A percentile compares a stretch with the other conserved stretches of the same genome.
Evolutionary conservation across 2,797 vertebrate genomes (phyloP).

Genomic region (Manis crassicaudata): DNA sequence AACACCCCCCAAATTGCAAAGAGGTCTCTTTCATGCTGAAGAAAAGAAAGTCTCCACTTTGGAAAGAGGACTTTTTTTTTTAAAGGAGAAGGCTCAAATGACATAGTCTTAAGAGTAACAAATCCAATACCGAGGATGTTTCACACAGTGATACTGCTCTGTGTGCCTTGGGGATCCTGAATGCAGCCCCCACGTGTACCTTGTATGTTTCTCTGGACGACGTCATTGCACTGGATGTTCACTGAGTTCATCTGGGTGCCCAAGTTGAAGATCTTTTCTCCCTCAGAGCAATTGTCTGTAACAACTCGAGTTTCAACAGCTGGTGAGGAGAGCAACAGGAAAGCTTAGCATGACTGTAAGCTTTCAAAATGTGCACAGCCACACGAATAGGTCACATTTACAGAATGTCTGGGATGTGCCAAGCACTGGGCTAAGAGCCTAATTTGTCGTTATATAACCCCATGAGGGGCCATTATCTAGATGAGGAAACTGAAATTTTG

Average conservation of each 20-base stretch:
- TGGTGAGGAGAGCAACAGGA: not conserved
- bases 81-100: not conserved
- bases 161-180: not conserved
- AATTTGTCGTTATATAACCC: not conserved
- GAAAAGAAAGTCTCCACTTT: not conserved
- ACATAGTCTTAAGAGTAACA: not conserved
- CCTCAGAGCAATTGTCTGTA: slow-evolving; percentile 32
- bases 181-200: not conserved
- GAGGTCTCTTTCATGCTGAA: not conserved
- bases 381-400: not conserved
- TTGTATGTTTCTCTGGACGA: not conserved
- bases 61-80: not conserved
- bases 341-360: not conserved
- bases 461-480: not conserved
- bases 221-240: not conserved
- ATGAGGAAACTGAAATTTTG: not conserved
- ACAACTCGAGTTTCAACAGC: slow-evolving; percentile 61
- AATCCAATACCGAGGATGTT: not conserved
- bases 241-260: slow-evolving; percentile 2
- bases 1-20: not conserved
- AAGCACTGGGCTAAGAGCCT: not conserved
- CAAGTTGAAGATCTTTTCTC: not conserved
- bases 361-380: not conserved
- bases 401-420: not conserved
- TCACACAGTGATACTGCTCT: not conserved